These are phyloP conservation scores for Drosophila putrida DNA, from an alignment of 2,888 invertebrate genomes.

Conservation along the genomic window DNA sequence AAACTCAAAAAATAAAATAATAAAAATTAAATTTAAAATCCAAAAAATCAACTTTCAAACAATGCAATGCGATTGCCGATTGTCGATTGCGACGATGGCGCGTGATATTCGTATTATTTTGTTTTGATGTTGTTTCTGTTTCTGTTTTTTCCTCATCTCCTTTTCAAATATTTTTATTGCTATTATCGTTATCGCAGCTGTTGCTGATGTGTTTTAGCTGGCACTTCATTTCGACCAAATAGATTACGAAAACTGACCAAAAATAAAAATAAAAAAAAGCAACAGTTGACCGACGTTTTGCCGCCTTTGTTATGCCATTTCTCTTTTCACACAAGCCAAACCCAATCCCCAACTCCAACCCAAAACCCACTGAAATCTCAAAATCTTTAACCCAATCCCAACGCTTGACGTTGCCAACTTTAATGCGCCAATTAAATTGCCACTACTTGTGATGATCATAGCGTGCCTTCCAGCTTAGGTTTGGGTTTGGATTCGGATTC, in stretches of 20 bases:
- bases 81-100: slow-evolving; percentile 51
- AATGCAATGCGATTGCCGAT: slow-evolving; percentile 56
- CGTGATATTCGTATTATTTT: slow-evolving; percentile 40
- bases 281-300: slow-evolving; percentile 45
- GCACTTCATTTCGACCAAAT: slow-evolving; percentile 50
- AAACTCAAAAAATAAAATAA: slow-evolving; percentile 4
- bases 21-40: slow-evolving; percentile 3
- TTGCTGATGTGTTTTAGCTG: slow-evolving; percentile 42
- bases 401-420: slow-evolving; percentile 42
- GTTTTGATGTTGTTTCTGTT: slow-evolving; percentile 18
- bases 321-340: slow-evolving; percentile 54
- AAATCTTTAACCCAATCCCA: slow-evolving; percentile 19
- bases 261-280: slow-evolving; percentile 1
- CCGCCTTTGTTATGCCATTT: slow-evolving; percentile 76
- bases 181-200: slow-evolving; percentile 54
- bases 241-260: slow-evolving; percentile 60
- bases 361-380: slow-evolving; percentile 10
- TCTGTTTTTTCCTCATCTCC: slow-evolving; percentile 15
- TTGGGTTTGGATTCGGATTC: not conserved
- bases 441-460: slow-evolving; percentile 51
- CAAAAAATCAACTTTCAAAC: slow-evolving; percentile 48
- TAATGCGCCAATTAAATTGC: slow-evolving; percentile 79
- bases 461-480: not conserved
- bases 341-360: not conserved
- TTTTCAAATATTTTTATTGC: slow-evolving; percentile 50